Evolutionary conservation across 2,888 invertebrate species (phyloP), one percentile per base, ranked within the genome.

Genomic region (Philereme vetulata): DNA sequence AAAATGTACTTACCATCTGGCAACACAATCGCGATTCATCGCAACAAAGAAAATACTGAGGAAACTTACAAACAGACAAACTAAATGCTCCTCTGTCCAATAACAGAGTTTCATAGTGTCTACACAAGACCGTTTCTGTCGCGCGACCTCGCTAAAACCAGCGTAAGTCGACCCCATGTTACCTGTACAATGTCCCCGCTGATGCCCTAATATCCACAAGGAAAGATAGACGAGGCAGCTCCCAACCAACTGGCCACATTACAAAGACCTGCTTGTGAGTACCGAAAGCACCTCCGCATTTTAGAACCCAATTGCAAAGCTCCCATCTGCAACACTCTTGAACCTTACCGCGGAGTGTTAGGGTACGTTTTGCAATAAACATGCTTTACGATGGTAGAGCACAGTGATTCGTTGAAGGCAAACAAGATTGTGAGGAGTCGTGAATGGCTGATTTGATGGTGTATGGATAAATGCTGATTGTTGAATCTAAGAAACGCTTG

Each of bases 241-340:
- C 91, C 72, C 60, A 38, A 58, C 62, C 78, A 70, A 81, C 78
- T 85, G 89, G 91, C 71, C 75, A 71, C 68, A 68, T 77, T 76
- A 90, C 86, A 91, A 91, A 90, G 91, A 86, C 86, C 77, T 81
- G 80, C 85, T 86, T 90, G 86, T 90, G 78, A 82, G 84, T 82
- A 83, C 82, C 81, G 75, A 85, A 84, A 82, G 86, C 88, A 88
- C 85, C 88, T 88, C 86, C 85, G 83, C 85, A 81, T 87, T 90
- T 87, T 83, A 86, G 84, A 82, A 79, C 79, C 76, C 79, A 77
- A 78, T 78, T 75, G 80, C 85, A 78, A 62, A 85, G 73, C 71
- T 81, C 78, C 74, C 64, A 67, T 73, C 70, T 76, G 76, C 82
- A 70, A 74, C 76, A 68, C 68, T 67, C 65, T 67, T 69, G 76